Base-by-base conservation (phyloP, 2,797 vertebrate genomes). In the Lepus townsendii region DNA sequence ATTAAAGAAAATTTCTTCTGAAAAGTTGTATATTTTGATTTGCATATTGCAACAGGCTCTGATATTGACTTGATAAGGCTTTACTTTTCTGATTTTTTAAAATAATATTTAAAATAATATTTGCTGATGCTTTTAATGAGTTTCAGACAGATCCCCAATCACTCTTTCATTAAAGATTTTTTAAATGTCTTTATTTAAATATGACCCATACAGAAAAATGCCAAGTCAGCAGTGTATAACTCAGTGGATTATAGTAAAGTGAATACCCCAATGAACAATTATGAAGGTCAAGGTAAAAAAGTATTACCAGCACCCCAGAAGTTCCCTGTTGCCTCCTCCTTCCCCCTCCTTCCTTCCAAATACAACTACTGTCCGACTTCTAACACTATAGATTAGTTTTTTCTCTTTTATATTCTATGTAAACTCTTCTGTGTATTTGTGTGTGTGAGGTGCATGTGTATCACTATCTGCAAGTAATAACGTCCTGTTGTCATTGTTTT, bases 1-100 rank as follows among this genome's bases (percentile, higher is more conserved):
- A 88, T 88, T 95, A 85, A 92, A 83, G 52, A 52, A 35, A 88
- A 82, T 85, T 95, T 86, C 65, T 83, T 35, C 20, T n/a, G 1
- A 82, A 95, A 65, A 72, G 68, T 94, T 96, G 69, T 26, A 80
- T 88, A 50, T 54, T 92, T 90, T 60, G 62, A 78, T 14, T 42
- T 93, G 47, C 7, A 17, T 82, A 38, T 91, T 66, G 19, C 24
- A 73, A 60, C 80, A 63, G 72, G 30, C 14, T 9, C 38, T 76
- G 38, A 79, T 88, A 54, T 16, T 63, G 38, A 83, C 65, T 95
- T 85, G 73, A 87, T 83, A 35, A 86, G 63, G 24, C 38, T 76
- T 89, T 91, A 60, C 14, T 90, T 95, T 52, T 62, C 79, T 66
- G 63, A 85, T 83, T 94, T 54, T 69, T 75, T 90, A 47, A 85